Evolutionary conservation across 2,797 vertebrate genomes (phyloP).

Genomic region (Heliangelus exortis): DNA sequence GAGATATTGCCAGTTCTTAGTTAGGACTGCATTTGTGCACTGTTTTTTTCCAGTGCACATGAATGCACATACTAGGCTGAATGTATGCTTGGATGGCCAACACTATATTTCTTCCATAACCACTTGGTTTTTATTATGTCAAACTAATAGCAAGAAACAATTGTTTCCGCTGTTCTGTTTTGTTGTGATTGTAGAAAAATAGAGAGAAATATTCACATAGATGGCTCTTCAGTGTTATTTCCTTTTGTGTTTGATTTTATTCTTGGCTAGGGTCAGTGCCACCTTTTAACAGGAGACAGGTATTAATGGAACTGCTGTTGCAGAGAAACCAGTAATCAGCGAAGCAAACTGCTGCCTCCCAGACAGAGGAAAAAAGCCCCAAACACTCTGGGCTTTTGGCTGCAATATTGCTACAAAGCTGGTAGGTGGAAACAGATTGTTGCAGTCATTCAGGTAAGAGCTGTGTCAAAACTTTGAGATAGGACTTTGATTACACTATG

Average conservation of each 20-base stretch:
- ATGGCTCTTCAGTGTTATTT: not conserved
- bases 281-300: constrained; percentile 14
- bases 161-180: not conserved
- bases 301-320: constrained; percentile 45
- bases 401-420: not conserved
- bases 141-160: not conserved
- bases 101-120: constrained; percentile 11
- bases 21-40: not conserved
- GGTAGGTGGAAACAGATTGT: not conserved
- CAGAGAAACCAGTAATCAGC: constrained; percentile 43
- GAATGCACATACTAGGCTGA: not conserved
- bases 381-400: not conserved
- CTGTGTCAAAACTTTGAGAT: not conserved
- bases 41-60: not conserved
- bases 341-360: constrained; percentile 25
- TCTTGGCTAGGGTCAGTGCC: not conserved
- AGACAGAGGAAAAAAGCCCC: not conserved
- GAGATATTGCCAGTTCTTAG: not conserved
- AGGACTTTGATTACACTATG: not conserved
- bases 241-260: constrained; percentile 30
- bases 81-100: not conserved
- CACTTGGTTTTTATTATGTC: constrained; percentile 17
- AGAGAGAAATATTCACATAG: not conserved
- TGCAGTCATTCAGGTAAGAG: not conserved
- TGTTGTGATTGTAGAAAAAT: not conserved